Evolutionary conservation across 2,888 invertebrate genomes (phyloP).

Genomic region (Stenodema calcarata): DNA sequence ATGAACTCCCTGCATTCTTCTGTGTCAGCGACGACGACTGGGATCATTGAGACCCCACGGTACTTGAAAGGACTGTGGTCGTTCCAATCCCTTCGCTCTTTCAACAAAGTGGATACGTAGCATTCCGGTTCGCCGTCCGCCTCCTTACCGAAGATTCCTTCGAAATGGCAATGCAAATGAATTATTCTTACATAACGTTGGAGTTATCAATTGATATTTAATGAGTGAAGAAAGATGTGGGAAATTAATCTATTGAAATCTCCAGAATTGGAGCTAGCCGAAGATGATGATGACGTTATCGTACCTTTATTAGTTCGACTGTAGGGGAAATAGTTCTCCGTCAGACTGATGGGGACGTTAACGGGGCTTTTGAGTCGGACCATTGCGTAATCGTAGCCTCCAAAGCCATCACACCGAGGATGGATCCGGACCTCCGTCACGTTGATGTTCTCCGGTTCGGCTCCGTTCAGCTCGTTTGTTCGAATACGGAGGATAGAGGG

Average conservation of each 20-base stretch:
- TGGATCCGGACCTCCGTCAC: constrained; percentile 12
- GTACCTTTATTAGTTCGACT: neutral
- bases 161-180: neutral
- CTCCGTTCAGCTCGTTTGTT: neutral
- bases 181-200: too few species aligned
- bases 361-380: neutral
- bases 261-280: too few species aligned
- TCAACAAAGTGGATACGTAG: constrained; percentile 6
- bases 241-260: too few species aligned
- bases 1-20: constrained; percentile 29
- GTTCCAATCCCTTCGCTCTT: constrained; percentile 5
- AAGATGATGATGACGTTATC: too few species aligned
- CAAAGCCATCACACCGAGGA: constrained; percentile 4
- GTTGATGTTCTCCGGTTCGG: neutral
- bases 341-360: neutral
- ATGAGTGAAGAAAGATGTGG: too few species aligned
- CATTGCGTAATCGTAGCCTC: constrained; percentile 28
- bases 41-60: neutral
- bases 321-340: constrained; percentile 25
- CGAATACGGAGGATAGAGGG: constrained; percentile 27
- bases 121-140: constrained; percentile 18
- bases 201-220: too few species aligned
- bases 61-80: neutral
- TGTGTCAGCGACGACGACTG: constrained; percentile 7
- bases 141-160: neutral